A percentile compares a stretch with the other conserved stretches of the same genome.
phyloP scores from a whole-genome alignment of 2,888 invertebrate genomes.

The Anthophora plumipes region DNA sequence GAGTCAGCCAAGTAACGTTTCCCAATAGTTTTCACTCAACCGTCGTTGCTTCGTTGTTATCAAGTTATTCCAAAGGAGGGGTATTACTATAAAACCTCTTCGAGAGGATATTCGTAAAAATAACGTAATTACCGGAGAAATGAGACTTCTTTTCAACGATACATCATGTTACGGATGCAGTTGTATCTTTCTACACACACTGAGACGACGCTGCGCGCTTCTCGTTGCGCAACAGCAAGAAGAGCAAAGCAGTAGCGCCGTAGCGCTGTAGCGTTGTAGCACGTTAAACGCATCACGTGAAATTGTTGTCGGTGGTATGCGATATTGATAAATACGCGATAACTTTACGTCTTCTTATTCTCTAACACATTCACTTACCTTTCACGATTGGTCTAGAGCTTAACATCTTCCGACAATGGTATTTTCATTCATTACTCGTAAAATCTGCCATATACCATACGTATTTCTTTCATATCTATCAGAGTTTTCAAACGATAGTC shows the following conservation, averaged over 20 bases:
- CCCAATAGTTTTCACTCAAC: conserved; percentile 41
- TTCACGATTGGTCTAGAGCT: neutral
- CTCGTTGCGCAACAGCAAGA: conserved; percentile 68
- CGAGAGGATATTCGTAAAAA: conserved; percentile 55
- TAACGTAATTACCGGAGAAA: conserved; percentile 42
- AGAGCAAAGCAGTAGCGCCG: conserved; percentile 37
- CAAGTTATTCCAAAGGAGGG: conserved; percentile 21
- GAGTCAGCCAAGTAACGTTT: conserved; percentile 60
- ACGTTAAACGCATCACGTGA: conserved; percentile 3
- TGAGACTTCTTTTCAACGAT: conserved; percentile 66
- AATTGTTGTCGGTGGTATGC: neutral
- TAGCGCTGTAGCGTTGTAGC: conserved; percentile 27
- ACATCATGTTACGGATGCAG: conserved; percentile 70
- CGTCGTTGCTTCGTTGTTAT: conserved; percentile 42
- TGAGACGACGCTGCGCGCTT: conserved; percentile 74
- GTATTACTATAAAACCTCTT: conserved; percentile 20
- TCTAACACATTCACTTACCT: neutral
- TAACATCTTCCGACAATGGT: neutral
- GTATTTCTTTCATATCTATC: too few species aligned
- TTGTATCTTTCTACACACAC: conserved; percentile 69
- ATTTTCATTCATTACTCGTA: too few species aligned
- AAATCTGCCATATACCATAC: too few species aligned
- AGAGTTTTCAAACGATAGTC: too few species aligned
- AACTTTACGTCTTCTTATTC: neutral
- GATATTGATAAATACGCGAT: neutral